phyloP scores from a whole-genome alignment of 2,797 vertebrate genomes.

The Pygocentrus nattereri region DNA sequence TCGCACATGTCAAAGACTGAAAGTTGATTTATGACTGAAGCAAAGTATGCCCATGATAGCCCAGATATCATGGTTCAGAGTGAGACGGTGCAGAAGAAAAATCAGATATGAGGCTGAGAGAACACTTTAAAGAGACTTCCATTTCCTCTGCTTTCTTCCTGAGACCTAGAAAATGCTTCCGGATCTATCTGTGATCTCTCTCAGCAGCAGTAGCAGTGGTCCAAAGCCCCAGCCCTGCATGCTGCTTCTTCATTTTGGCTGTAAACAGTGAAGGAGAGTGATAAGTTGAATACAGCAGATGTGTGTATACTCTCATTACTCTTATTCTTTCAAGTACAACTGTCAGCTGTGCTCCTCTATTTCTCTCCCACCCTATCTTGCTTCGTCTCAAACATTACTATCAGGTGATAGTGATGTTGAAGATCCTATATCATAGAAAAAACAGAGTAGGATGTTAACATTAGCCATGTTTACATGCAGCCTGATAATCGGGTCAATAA shows the following conservation, averaged over 20 bases:
- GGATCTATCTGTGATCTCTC: neutral
- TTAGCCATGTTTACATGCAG: no score
- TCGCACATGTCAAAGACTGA: neutral
- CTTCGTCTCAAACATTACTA: no score
- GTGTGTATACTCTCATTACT: neutral
- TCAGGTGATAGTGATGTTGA: no score
- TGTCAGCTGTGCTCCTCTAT: no score
- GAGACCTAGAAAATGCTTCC: neutral
- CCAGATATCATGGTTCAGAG: neutral
- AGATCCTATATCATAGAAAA: no score
- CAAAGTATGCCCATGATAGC: constrained; percentile 27
- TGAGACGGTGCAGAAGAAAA: neutral
- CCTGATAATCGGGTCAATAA: no score
- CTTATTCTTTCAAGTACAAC: neutral
- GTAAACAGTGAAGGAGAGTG: constrained; percentile 21
- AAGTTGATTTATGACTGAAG: constrained; percentile 30
- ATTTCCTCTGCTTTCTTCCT: constrained; percentile 4
- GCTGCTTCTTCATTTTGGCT: neutral
- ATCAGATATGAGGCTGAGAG: constrained; percentile 16
- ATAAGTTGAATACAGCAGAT: neutral
- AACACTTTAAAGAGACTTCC: constrained; percentile 9
- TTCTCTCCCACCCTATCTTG: no score
- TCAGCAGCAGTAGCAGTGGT: no score
- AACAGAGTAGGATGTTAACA: no score
- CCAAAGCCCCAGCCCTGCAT: no score